Conservation (phyloP, 2,888 invertebrate genomes). For the Aporophyla nigra region DNA sequence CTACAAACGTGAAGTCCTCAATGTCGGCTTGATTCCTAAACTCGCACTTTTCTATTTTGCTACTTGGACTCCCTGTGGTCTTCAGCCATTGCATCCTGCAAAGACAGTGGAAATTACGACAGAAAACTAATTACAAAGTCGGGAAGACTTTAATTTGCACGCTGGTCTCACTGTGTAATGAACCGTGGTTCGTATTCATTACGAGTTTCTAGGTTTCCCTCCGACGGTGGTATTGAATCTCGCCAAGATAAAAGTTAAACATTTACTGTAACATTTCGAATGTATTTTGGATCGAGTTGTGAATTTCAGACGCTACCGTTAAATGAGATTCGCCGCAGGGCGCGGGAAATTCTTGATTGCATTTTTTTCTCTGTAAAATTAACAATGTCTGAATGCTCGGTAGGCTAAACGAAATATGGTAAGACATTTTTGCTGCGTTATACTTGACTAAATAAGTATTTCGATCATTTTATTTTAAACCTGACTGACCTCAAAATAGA, state of each 20-base stretch:
- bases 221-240: constrained; percentile 20
- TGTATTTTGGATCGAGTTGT: constrained; percentile 34
- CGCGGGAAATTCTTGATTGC: constrained; percentile 30
- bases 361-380: constrained; percentile 27
- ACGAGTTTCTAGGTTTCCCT: constrained; percentile 33
- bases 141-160: constrained; percentile 47
- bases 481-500: not conserved
- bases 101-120: constrained; percentile 48
- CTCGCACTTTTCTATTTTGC: constrained; percentile 93
- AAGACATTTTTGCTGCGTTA: not conserved
- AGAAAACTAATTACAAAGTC: constrained; percentile 52
- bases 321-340: constrained; percentile 45
- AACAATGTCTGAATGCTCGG: constrained; percentile 5
- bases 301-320: constrained; percentile 14
- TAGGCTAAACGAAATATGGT: constrained; percentile 6
- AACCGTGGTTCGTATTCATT: constrained; percentile 59
- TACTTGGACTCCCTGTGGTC: constrained; percentile 94
- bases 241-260: constrained; percentile 37
- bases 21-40: constrained; percentile 92
- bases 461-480: not conserved
- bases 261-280: constrained; percentile 26
- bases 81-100: constrained; percentile 90
- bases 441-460: not conserved
- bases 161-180: constrained; percentile 48
- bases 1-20: constrained; percentile 83